Base-by-base conservation (phyloP, 2,113 vertebrate species). In the Arothron firmamentum region DNA sequence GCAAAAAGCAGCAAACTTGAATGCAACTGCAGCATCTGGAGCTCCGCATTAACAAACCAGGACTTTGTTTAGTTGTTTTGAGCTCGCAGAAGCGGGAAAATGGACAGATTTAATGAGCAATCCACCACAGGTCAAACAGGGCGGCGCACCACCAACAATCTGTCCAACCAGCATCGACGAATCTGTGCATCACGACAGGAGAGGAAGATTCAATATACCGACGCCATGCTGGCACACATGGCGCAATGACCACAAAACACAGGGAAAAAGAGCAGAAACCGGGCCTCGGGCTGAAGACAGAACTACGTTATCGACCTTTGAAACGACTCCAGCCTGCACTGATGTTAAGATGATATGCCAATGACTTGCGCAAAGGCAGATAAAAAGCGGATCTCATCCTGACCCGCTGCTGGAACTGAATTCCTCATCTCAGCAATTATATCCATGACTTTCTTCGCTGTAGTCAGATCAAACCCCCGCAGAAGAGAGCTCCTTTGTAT, bases 341-440 rank as follows among this genome's bases (percentile, higher is more conserved):
- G 65, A 72, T 74, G 56, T 65, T 61, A 9, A 74, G 61, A 71
- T 75, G 70, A 72, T 64, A 78, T 71, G 69, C 64, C 64, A 69
- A 70, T 71, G 75, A 67, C 49, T 72, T 60, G 31, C 28, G 46
- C 45, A 20, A 23, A 23, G n/a, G 31, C 21, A 72, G 63, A 80
- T 64, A 63, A 76, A 82, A 64, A 80, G 60, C 65, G 62, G 59
- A 79, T 65, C 63, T 64, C 47, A 70, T 75, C 55, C n/a, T 61
- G 72, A 80, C 75, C 77, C 59, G 63, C 58, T 75, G 71, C 64
- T n/a, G 34, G 38, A 64, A 60, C 59, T 12, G 66, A 69, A 67
- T 74, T 69, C 71, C 71, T 82, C 73, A 70, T 75, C 45, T 54
- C 21, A 48, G 48, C 70, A 82, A 81, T 84, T 79, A 86, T 73